Conservation (phyloP, 2,113 vertebrate genomes). For the Peromyscus leucopus region DNA sequence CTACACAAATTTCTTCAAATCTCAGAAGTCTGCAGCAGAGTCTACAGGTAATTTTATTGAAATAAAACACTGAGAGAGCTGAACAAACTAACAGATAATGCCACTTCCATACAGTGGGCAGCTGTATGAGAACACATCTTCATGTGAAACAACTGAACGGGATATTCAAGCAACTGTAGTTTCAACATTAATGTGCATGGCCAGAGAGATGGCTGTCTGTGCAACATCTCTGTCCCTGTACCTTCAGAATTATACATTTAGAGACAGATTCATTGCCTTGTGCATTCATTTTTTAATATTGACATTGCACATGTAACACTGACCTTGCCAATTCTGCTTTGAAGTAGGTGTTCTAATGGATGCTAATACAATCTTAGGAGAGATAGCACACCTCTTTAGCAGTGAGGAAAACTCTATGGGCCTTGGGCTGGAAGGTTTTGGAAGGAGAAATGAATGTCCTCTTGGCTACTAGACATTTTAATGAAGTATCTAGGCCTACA, state of each 20-base stretch:
- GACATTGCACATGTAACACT: background rate
- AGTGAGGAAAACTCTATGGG: background rate
- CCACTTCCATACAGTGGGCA: background rate
- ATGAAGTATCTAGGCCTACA: background rate
- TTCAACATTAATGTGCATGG: background rate
- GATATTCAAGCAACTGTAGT: background rate
- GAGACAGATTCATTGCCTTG: background rate
- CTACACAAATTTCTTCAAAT: background rate
- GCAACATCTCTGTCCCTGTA: background rate
- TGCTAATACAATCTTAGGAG: background rate
- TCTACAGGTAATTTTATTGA: background rate
- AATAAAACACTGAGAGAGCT: background rate
- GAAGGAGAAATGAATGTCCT: slow-evolving; percentile 4
- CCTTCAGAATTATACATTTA: slow-evolving; percentile 6
- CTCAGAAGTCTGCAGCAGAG: background rate
- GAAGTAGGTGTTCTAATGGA: background rate
- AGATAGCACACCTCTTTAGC: background rate
- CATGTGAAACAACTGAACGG: background rate
- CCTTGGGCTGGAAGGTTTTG: background rate
- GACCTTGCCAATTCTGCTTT: background rate
- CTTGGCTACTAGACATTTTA: background rate
- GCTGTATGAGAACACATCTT: background rate
- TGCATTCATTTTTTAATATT: background rate
- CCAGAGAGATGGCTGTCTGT: background rate
- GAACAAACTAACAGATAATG: background rate